These are phyloP conservation scores for Leistus spinibarbis DNA, from an alignment of 2,888 invertebrate species.

Conservation along the genomic window DNA sequence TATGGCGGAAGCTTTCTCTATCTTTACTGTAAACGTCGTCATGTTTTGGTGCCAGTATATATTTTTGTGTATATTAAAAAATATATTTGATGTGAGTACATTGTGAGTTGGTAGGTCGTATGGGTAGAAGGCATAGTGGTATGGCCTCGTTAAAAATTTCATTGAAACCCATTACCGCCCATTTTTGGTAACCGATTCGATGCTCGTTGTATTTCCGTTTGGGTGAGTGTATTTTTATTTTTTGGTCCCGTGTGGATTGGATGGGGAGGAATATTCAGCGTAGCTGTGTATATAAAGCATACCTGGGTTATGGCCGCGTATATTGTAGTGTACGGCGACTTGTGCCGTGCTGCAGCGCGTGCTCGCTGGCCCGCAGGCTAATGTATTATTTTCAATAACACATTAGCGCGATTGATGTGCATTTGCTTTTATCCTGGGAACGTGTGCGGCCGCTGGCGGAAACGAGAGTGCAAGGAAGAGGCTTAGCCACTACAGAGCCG, in stretches of 20 bases:
- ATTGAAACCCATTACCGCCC: conserved; percentile 21
- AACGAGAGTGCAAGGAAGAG: conserved; percentile 29
- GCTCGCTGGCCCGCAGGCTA: conserved; percentile 7
- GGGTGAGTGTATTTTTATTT: not conserved
- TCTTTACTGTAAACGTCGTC: no score
- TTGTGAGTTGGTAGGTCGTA: no score
- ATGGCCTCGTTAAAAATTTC: conserved; percentile 20
- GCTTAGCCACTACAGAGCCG: conserved; percentile 34
- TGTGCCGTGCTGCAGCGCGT: not conserved
- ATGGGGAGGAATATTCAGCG: not conserved
- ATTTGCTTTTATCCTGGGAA: conserved; percentile 34
- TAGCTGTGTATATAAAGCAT: not conserved
- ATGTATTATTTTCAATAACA: conserved; percentile 39
- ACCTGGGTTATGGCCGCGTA: not conserved
- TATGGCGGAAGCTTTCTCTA: no score
- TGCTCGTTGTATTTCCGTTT: conserved; percentile 25
- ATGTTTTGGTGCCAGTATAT: no score
- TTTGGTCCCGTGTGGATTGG: not conserved
- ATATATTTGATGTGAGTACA: no score
- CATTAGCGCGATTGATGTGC: conserved; percentile 33
- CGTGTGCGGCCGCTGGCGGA: conserved; percentile 11
- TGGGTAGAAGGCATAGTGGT: not conserved
- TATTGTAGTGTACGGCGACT: not conserved
- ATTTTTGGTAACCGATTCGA: conserved; percentile 15
- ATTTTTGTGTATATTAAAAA: no score